Base-by-base conservation (phyloP, 2,797 vertebrate species). In the Coreius guichenoti region DNA sequence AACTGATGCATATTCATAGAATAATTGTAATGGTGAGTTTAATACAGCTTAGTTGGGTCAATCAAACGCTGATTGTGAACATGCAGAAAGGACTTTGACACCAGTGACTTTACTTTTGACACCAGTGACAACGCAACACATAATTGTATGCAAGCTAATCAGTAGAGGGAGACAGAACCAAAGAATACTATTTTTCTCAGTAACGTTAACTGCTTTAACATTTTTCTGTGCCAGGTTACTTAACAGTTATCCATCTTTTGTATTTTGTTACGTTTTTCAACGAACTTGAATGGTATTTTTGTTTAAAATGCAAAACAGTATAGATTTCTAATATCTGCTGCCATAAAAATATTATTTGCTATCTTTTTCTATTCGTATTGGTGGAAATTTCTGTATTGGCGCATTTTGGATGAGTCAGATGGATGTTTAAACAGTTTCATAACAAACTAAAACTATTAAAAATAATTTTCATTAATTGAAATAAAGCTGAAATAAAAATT, bases 121-220 rank as follows among this genome's bases (percentile, higher is more conserved):
- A n/a, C n/a, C n/a, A n/a, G n/a, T 26, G 16, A 56, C n/a, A 54
- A 51, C 54, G 8, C 47, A 11, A 31, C 39, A 51, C 16, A 29
- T 47, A 9, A 23, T 19, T 63, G 0, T 21, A 7, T 58, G 13
- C 29, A 33, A 19, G 11, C 45, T 16, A 11, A 39, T 78, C 89
- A 51, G 36, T 67, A 87, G 89, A 86, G 77, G 72, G 83, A 81
- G 87, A 85, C 70, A 82, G 21, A 26, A 21, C n/a, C 58, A 74
- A 56, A 76, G 16, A 33, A 8, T 29, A 63, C 13, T 7, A 7
- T 58, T 23, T 61, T 1, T 63, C 13, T 29, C 13, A 63, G 13
- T 29, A 29, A 43, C 39, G 8, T 43, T 43, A 43, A 63, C 16
- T 16, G 5, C 26, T 63, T 63, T 29, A 63, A 6, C 29, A 6